Evolutionary conservation across 2,888 invertebrate genomes (phyloP).

Genomic region (Drosophila nr. perissopoda): DNA sequence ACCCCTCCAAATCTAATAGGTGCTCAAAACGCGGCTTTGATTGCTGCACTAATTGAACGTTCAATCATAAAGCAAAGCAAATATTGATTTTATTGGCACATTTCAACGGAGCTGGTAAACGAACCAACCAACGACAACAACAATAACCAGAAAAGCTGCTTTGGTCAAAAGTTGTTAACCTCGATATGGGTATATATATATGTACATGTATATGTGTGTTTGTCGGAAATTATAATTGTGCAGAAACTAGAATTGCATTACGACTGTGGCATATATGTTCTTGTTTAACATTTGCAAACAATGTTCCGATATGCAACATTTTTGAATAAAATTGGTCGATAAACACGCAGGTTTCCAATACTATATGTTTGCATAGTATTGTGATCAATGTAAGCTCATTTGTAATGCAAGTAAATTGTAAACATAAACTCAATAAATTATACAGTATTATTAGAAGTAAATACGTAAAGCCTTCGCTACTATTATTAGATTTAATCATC

Average conservation of each 20-base stretch:
- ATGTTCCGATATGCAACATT: neutral
- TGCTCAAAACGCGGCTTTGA: constrained; percentile 34
- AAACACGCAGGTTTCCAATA: neutral
- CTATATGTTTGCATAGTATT: neutral
- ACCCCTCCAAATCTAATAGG: neutral
- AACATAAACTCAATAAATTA: neutral
- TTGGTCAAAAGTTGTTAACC: neutral
- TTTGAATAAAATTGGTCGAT: neutral
- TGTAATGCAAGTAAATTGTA: neutral
- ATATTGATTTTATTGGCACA: constrained; percentile 72
- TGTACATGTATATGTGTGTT: neutral
- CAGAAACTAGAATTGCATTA: neutral
- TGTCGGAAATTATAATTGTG: neutral
- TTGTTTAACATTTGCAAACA: neutral
- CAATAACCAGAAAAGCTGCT: neutral
- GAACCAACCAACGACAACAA: neutral
- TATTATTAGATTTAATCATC: no score
- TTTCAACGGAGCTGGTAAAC: constrained; percentile 18
- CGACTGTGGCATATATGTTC: no score
- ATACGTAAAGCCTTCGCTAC: neutral
- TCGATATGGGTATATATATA: neutral
- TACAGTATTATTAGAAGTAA: no score
- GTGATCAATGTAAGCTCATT: neutral
- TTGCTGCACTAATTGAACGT: constrained; percentile 66
- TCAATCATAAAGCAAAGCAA: constrained; percentile 50